Evolutionary conservation across 1,140 invertebrate genomes (phyloP).

Genomic region (Drosophila virilis): DNA sequence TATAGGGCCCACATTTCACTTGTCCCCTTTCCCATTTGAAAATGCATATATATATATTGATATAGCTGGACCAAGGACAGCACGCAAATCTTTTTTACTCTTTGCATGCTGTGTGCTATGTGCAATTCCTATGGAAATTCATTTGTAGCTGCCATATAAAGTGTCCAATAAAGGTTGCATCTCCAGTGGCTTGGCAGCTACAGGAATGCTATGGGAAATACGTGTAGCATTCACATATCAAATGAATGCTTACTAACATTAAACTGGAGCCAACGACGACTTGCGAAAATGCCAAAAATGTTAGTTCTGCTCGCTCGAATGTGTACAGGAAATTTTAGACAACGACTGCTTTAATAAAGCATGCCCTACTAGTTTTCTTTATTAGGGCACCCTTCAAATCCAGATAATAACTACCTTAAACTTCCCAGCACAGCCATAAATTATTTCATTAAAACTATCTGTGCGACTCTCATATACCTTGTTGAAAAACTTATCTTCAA

Average conservation of each 20-base stretch:
- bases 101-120: slow-evolving; percentile 2
- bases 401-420: neutral
- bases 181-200: neutral
- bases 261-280: slow-evolving; percentile 19
- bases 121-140: slow-evolving; percentile 46
- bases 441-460: slow-evolving; percentile 28
- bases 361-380: neutral
- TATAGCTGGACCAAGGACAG: slow-evolving; percentile 1
- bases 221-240: slow-evolving; percentile 25
- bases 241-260: slow-evolving; percentile 30
- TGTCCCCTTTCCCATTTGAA: neutral
- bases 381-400: neutral
- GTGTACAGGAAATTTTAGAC: neutral
- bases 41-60: slow-evolving; percentile 2
- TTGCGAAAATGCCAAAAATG: slow-evolving; percentile 17
- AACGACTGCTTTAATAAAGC: neutral
- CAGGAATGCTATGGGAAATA: slow-evolving; percentile 25
- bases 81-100: slow-evolving; percentile 29
- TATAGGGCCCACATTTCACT: slow-evolving; percentile 6
- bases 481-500: slow-evolving; percentile 7
- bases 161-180: slow-evolving; percentile 68
- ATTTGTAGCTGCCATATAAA: slow-evolving; percentile 47
- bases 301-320: neutral
- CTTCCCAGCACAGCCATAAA: slow-evolving; percentile 2
- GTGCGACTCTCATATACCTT: neutral